Base-by-base conservation (phyloP, 2,888 invertebrate species). In the Mesorhabditis sp. region DNA sequence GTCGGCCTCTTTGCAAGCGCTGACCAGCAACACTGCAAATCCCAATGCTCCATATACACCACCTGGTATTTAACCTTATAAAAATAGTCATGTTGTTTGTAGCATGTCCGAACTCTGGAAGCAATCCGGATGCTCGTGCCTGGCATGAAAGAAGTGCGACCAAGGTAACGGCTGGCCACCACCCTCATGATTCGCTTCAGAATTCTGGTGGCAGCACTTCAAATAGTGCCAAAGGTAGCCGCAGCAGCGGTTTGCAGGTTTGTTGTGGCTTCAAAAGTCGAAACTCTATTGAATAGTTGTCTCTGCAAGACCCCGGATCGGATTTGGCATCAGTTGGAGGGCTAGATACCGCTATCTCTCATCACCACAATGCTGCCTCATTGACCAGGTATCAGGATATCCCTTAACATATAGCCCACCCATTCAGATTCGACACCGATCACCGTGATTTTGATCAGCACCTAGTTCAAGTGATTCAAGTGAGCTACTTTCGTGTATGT, bases 291-390 rank as follows among this genome's bases (percentile, higher is more conserved):
- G 28, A 28, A 28, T 45, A 74, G 66, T 42, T 73, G 3, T 72
- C 74, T 7, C 71, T 80, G 4, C 78, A 83, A 69, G 83, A 83
- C 42, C 77, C 76, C n/a, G 80, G 79, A 58, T 81, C 81, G 43
- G 84, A 85, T 62, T 70, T 80, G n/a, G 80, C 80, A 61, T 84
- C 83, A 10, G 79, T 83, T 15, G 82, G 80, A 44, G 83, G 81
- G 0, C 74, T 85, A 10, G 85, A 85, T 67, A 85, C 85, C 5
- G 85, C 84, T 41, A 85, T 85, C 43, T 81, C 82, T 4, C 85
- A 84, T 66, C 85, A 85, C 74, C 84, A 85, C 72, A 84, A 83
- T 68, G 85, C 80, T 4, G 86, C 82, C 7, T 80, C 80, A 13
- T 70, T 85, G 64, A 86, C 82, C 43, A 74, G 82, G 66, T 68